phyloP scores from a whole-genome alignment of 2,113 vertebrate genomes.

The Oryzias woworae region DNA sequence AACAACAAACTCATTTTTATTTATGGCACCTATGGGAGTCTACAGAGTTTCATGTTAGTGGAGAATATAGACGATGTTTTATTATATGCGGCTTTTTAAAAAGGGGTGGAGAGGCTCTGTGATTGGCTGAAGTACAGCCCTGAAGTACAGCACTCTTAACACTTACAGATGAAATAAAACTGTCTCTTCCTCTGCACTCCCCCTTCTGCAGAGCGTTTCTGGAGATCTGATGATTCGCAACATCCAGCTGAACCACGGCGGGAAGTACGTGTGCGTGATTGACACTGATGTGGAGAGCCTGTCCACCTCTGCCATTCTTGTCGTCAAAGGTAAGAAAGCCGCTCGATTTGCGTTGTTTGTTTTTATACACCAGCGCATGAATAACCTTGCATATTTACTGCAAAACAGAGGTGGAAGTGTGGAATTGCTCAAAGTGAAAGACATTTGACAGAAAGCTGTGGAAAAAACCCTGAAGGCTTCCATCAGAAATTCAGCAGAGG shows the following conservation, averaged over 20 bases:
- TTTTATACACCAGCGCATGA: background rate
- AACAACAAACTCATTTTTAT: no score
- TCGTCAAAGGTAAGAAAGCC: constrained; percentile 86
- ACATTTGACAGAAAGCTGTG: constrained; percentile 17
- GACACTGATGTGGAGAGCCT: constrained; percentile 90
- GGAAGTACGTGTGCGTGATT: constrained; percentile 89
- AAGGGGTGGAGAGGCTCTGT: no score
- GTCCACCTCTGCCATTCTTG: constrained; percentile 87
- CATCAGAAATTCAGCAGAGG: background rate
- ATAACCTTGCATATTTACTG: background rate
- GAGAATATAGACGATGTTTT: no score
- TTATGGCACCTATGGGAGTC: no score
- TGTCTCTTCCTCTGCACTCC: constrained; percentile 23
- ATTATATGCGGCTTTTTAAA: no score
- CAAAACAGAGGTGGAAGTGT: constrained; percentile 3
- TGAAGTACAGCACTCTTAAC: no score
- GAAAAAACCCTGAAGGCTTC: constrained; percentile 5
- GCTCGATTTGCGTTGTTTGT: constrained; percentile 8
- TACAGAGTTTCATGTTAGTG: no score
- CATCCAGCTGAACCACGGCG: constrained; percentile 90
- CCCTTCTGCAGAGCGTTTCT: constrained; percentile 78
- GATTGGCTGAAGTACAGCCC: no score
- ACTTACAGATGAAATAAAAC: constrained; percentile 30
- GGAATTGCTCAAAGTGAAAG: constrained; percentile 8
- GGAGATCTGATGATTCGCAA: constrained; percentile 96